Percentiles rank a stretch among this genome's conserved stretches.
Evolutionary conservation across 2,113 vertebrate species (phyloP).

Genomic region (Axis porcinus): DNA sequence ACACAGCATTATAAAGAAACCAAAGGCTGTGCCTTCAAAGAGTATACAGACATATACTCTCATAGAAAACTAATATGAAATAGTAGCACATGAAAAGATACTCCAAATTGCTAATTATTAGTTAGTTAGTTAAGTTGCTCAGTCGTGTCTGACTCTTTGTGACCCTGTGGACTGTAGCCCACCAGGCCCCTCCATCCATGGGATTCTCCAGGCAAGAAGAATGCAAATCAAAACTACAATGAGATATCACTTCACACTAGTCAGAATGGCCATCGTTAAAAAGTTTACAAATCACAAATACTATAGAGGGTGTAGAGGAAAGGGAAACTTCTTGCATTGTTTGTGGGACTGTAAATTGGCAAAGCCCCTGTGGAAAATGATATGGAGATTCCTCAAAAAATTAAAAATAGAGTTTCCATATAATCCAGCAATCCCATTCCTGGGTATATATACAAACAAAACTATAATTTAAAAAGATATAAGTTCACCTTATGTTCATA

Average conservation of each 20-base stretch:
- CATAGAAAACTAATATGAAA: not conserved
- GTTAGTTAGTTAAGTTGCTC: too few species aligned
- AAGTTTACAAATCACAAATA: not conserved
- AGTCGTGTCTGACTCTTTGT: too few species aligned
- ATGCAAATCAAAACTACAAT: not conserved
- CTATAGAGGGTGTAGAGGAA: not conserved
- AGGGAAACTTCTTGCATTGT: not conserved
- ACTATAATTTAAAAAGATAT: not conserved
- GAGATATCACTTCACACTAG: not conserved
- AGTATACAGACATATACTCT: not conserved
- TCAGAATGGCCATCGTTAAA: not conserved
- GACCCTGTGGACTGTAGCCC: too few species aligned
- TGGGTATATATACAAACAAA: not conserved
- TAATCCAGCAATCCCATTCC: not conserved
- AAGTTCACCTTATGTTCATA: not conserved
- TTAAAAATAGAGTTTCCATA: not conserved
- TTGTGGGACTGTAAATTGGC: not conserved
- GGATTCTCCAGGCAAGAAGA: not conserved
- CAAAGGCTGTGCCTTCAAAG: not conserved
- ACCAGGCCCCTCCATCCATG: too few species aligned
- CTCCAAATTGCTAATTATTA: not conserved
- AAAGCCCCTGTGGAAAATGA: not conserved
- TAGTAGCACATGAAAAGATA: not conserved
- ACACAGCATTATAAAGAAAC: not conserved
- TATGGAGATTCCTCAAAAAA: not conserved